These are phyloP conservation scores for Agelas oroides DNA, from an alignment of 37 sponge, comb jelly and placozoan genomes.

Conservation along the genomic window DNA sequence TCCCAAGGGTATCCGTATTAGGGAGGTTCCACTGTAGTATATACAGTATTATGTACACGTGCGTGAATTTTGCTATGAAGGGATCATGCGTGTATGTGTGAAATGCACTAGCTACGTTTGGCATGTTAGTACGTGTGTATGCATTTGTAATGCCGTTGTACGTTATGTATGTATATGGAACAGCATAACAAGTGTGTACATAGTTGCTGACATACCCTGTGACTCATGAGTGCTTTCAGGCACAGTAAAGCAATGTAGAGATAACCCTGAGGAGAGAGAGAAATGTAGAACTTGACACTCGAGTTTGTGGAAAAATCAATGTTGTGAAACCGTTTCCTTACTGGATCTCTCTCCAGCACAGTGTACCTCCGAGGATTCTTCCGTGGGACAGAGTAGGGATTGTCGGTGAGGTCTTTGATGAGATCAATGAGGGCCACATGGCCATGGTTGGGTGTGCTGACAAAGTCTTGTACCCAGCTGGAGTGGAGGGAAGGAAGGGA, in stretches of 20 bases:
- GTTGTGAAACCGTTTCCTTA: constrained; percentile 13
- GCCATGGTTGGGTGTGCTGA: constrained; percentile 78
- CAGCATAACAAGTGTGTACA: no score
- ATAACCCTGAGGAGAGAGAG: constrained; percentile 30
- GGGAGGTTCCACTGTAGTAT: no score
- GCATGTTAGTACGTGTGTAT: no score
- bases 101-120: no score
- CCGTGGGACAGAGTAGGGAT: constrained; percentile 44
- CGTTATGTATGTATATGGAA: no score
- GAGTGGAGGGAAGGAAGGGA: background rate
- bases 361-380: constrained; percentile 66
- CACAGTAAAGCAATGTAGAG: constrained; percentile 72
- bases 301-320: no score
- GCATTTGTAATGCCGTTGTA: no score
- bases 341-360: constrained; percentile 67
- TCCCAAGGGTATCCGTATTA: no score
- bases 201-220: constrained; percentile 55
- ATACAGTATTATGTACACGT: no score
- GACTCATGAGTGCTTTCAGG: constrained; percentile 72
- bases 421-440: constrained; percentile 80
- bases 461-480: constrained; percentile 82
- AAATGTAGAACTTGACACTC: background rate
- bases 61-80: no score
- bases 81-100: no score
- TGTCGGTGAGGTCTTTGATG: constrained; percentile 63